Conservation (phyloP, 2,113 vertebrate genomes). For the Tringa solitaria region DNA sequence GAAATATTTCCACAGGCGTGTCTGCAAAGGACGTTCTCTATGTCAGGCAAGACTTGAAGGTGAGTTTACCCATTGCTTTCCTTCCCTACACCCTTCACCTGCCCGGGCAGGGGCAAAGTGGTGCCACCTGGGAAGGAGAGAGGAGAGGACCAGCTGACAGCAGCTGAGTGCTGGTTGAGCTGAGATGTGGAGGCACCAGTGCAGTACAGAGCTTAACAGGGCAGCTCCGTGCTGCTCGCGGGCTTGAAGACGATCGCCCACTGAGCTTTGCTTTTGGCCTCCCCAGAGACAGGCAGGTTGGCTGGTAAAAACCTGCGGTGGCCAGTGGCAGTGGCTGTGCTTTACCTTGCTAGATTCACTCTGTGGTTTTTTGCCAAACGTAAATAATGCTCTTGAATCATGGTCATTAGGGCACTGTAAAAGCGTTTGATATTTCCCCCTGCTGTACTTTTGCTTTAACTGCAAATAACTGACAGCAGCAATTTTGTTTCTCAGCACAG, state of each 20-base stretch:
- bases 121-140: not conserved
- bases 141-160: fast-evolving
- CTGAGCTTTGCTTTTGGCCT: not conserved
- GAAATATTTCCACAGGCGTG: not conserved
- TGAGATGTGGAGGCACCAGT: fast-evolving
- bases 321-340: not conserved
- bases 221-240: fast-evolving
- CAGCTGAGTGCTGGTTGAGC: not conserved
- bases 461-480: conserved; percentile 36
- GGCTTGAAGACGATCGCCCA: fast-evolving
- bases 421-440: conserved; percentile 47
- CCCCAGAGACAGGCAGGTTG: not conserved
- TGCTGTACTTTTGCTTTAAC: conserved; percentile 45
- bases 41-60: not conserved
- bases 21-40: not conserved
- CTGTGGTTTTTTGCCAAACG: not conserved
- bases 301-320: not conserved
- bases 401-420: conserved; percentile 30
- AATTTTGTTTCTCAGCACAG: conserved; percentile 46
- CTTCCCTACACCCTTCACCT: not conserved
- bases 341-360: not conserved
- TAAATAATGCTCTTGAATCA: conserved; percentile 24
- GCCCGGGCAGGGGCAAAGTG: not conserved
- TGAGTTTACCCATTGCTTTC: not conserved
- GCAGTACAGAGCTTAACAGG: not conserved